These are phyloP conservation scores for Threskiornis aethiopicus DNA, from an alignment of 2,797 vertebrate species.

Conservation along the genomic window DNA sequence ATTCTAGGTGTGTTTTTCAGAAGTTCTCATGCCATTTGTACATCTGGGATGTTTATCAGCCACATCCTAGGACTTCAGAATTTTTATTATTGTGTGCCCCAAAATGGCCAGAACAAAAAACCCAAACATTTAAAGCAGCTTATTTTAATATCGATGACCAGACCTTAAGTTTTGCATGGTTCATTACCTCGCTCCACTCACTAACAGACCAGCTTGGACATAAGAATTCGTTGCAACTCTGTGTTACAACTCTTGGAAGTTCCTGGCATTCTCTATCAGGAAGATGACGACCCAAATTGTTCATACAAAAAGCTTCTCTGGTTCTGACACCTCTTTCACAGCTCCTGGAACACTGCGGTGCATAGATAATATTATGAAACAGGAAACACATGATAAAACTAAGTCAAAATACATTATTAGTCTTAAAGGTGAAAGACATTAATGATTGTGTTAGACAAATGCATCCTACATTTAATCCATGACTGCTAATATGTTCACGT, in stretches of 20 bases:
- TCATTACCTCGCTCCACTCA: conserved; percentile 93
- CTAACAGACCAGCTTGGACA: conserved; percentile 89
- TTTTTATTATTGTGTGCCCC: rapidly evolving
- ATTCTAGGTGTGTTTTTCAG: neutral
- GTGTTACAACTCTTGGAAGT: conserved; percentile 75
- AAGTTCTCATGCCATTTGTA: neutral
- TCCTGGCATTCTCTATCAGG: conserved; percentile 85
- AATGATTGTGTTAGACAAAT: neutral
- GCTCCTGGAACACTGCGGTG: conserved; percentile 87
- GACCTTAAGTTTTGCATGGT: neutral
- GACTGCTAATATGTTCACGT: neutral
- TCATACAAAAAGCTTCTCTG: conserved; percentile 89
- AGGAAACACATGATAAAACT: neutral
- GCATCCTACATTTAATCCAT: neutral
- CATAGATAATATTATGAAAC: neutral
- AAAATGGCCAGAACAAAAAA: neutral
- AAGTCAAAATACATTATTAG: neutral
- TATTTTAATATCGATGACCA: neutral
- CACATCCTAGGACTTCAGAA: neutral
- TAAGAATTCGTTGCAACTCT: conserved; percentile 84
- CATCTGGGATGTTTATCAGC: neutral
- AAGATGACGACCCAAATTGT: conserved; percentile 86
- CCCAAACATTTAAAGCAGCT: neutral
- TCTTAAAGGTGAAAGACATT: neutral
- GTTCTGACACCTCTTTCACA: conserved; percentile 86